These are phyloP conservation scores for Callimorpha dominula DNA, from an alignment of 2,888 invertebrate species.

Conservation along the genomic window DNA sequence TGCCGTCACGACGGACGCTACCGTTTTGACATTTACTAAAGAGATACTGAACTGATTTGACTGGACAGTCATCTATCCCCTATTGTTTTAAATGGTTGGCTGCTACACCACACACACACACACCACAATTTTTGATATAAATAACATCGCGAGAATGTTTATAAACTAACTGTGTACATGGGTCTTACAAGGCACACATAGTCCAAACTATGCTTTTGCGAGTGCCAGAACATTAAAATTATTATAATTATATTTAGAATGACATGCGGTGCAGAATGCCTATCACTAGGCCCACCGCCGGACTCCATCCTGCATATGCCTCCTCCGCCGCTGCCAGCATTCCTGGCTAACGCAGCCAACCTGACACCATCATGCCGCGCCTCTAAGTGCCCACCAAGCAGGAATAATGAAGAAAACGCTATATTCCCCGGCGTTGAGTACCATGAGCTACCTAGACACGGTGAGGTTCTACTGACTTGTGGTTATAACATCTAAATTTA, in stretches of 20 bases:
- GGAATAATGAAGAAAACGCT: constrained; percentile 82
- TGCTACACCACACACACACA: too few relatives aligned
- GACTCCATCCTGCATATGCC: constrained; percentile 94
- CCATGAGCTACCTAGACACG: constrained; percentile 92
- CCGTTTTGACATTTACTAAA: too few relatives aligned
- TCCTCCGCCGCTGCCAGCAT: constrained; percentile 94
- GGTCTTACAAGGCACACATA: not conserved
- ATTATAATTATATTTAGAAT: constrained; percentile 66
- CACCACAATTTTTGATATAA: too few relatives aligned
- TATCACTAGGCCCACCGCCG: constrained; percentile 91
- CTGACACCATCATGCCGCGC: constrained; percentile 89
- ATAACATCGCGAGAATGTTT: too few relatives aligned
- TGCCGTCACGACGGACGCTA: too few relatives aligned
- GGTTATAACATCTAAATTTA: not conserved
- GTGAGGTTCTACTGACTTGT: constrained; percentile 68
- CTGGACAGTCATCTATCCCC: too few relatives aligned
- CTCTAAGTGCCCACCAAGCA: constrained; percentile 87
- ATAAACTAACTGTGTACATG: too few relatives aligned
- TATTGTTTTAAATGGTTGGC: too few relatives aligned
- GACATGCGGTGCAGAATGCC: constrained; percentile 88
- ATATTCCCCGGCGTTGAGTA: constrained; percentile 90
- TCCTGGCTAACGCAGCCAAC: constrained; percentile 87
- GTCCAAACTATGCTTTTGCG: not conserved
- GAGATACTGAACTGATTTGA: too few relatives aligned
- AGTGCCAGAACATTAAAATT: not conserved